Conservation (phyloP, 2,113 vertebrate species). For the Halcyon senegalensis region DNA sequence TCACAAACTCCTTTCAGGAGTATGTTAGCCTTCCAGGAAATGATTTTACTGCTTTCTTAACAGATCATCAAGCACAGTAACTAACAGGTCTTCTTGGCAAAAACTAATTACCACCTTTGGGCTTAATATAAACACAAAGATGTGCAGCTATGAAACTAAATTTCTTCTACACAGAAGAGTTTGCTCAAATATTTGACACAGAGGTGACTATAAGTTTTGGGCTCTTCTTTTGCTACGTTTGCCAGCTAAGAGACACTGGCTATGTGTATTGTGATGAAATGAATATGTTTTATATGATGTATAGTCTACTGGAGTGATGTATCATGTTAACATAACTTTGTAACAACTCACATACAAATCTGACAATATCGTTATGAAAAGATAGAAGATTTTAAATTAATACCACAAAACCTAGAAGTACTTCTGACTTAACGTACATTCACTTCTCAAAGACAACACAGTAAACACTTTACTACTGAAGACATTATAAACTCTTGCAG, state of each 20-base stretch:
- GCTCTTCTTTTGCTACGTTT: not conserved
- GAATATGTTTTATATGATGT: not conserved
- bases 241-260: not conserved
- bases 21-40: constrained; percentile 31
- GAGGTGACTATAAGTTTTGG: not conserved
- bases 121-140: not conserved
- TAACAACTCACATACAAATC: not conserved
- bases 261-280: not conserved
- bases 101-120: not conserved
- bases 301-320: not conserved
- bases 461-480: not conserved
- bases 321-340: not conserved
- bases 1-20: constrained; percentile 20
- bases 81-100: not conserved
- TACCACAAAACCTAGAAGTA: not conserved
- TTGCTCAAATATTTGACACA: not conserved
- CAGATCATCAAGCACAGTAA: constrained; percentile 6
- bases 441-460: not conserved
- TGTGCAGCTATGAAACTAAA: not conserved
- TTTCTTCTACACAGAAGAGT: not conserved
- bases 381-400: not conserved
- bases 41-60: constrained; percentile 21
- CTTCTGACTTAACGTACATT: not conserved
- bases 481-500: not conserved
- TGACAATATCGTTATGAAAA: not conserved